phyloP scores from a whole-genome alignment of 2,113 vertebrate genomes.

The Alectura lathami region DNA sequence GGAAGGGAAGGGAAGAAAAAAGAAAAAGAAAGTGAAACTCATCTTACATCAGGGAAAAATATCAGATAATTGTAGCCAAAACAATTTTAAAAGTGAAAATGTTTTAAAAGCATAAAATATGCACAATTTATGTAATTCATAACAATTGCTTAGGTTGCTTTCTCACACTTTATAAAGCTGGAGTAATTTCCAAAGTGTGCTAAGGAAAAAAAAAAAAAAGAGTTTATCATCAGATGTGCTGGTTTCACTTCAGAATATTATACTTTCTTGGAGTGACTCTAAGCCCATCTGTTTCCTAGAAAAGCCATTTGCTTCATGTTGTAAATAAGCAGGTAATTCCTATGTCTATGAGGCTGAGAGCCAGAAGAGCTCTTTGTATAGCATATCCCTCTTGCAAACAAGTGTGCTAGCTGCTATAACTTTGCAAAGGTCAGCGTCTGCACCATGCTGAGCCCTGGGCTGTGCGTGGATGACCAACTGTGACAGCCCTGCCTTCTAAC shows the following conservation, averaged over 20 bases:
- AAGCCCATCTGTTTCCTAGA: not conserved
- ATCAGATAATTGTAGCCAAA: not conserved
- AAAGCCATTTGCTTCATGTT: not conserved
- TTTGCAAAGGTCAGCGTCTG: not conserved
- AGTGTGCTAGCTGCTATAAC: accelerated
- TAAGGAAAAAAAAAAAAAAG: not conserved
- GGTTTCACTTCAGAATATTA: not conserved
- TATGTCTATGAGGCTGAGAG: not conserved
- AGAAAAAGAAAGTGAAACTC: not conserved
- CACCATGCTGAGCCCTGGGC: not conserved
- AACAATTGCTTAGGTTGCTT: not conserved
- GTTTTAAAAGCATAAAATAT: not conserved
- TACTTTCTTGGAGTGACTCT: not conserved
- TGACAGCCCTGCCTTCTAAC: not conserved
- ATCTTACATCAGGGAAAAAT: not conserved
- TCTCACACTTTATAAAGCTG: not conserved
- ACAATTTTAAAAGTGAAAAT: not conserved
- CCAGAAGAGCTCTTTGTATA: not conserved
- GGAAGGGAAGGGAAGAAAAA: not conserved
- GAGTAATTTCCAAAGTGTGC: not conserved
- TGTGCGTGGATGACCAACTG: not conserved
- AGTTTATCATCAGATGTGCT: not conserved
- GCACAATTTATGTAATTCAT: not conserved
- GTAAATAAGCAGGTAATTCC: not conserved
- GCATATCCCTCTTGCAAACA: not conserved